Evolutionary conservation across 2,888 invertebrate species (phyloP), one percentile per base, ranked within the genome.

Genomic region (Ophion obscuratus): DNA sequence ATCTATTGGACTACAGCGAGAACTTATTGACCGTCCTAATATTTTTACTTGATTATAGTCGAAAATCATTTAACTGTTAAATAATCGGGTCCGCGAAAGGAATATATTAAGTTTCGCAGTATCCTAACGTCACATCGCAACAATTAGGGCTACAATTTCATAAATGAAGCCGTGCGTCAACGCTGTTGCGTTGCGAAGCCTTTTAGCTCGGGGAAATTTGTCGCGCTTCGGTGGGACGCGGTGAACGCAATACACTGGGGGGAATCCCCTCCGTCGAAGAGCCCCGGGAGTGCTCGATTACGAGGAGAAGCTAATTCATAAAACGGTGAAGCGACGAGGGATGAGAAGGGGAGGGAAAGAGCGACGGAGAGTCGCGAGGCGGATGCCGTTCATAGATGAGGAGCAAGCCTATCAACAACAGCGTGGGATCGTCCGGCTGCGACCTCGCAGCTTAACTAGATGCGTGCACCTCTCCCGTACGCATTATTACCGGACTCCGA

Each of bases 381-480:
- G 85, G 85, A 86, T 86, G 83, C 75, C 62, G 76, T 44, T 83
- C 80, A 59, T 80, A 81, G 76, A 73, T 68, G 76, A 73, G 53
- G 61, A 62, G 66, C 40, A 40, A 40, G 40, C 57, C 64, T 71
- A 85, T 70, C 82, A 53, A 66, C 81, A 64, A 75, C 31, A 85
- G 82, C 85, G 85, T 86, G 85, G 73, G 85, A 86, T 71, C 77
- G 77, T 77, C 14, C 57, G 47, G 36, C 17, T 67, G 40, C 40
- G 44, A 20, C 62, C 74, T 74, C 74, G 74, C 24, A n/a, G 24
- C 20, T 59, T 36, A 70, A 79, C 70, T 70, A 71, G 70, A 70
- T 79, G 59, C 68, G 40, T 61, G 68, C 70, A 70, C 70, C 70
- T 79, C 40, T 61, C 36, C 7, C 59, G 24, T 73, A 40, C 7